Base-by-base conservation (phyloP, 2,888 invertebrate species). In the Lasiommata megera region DNA sequence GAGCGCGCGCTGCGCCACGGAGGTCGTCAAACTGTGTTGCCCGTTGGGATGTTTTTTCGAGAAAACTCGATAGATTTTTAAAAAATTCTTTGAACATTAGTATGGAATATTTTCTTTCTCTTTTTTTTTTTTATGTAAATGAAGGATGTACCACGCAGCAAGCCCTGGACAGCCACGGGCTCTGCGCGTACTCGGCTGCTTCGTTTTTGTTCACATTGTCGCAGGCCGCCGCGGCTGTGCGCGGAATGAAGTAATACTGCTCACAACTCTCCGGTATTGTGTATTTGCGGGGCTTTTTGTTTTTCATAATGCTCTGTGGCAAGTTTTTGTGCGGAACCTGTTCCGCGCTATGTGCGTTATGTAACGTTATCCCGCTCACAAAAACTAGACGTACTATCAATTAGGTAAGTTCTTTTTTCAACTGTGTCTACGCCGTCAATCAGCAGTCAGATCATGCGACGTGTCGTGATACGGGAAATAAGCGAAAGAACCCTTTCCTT, bases 231-330 rank as follows among this genome's bases (percentile, higher is more conserved):
- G 72, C 72, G 74, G 79, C 77, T 77, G 76, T 67, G 67, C 75
- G 64, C 76, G 86, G 89, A 90, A 90, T 89, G 89, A 84, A 88
- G 88, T 86, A 88, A 85, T 86, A 85, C 87, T 73, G 80, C 78
- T 73, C 75, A 74, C 74, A 80, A 82, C 82, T 85, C 79, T 71
- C 73, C 67, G 81, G 80, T 82, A 88, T 88, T 88, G 85, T 88
- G 87, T 88, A 84, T 84, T 85, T 85, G 80, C 78, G 71, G 72
- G 68, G 67, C 67, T 80, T 80, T 83, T 81, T 74, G 77, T 77
- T 78, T 77, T 73, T 76, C 71, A 75, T 74, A 73, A 74, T 74
- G 72, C 73, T 73, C 71, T 73, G 76, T 74, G 76, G 80, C 79
- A 77, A 76, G 72, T 83, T 87, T 82, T 85, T 84, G 64, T 60